These are phyloP conservation scores for Chesias legatella DNA, from an alignment of 2,888 invertebrate species.

Conservation along the genomic window DNA sequence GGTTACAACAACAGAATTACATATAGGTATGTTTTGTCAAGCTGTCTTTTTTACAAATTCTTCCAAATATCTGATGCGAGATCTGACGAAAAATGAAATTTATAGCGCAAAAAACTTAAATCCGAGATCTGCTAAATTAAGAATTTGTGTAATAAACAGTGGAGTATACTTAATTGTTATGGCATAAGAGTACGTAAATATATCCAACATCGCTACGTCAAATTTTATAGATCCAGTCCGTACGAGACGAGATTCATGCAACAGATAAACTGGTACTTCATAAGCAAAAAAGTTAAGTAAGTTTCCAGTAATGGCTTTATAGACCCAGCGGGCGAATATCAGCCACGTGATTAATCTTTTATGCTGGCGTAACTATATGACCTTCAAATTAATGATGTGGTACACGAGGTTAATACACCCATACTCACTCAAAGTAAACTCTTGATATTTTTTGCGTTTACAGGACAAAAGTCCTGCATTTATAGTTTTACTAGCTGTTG, in stretches of 20 bases:
- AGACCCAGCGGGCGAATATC: conserved; percentile 12
- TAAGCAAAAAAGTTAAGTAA: conserved; percentile 18
- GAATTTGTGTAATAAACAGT: conserved; percentile 5
- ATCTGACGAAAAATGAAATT: conserved; percentile 12
- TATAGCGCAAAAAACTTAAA: conserved; percentile 3
- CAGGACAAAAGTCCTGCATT: conserved; percentile 5
- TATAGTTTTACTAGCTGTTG: too few relatives aligned
- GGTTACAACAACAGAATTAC: too few relatives aligned
- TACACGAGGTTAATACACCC: conserved; percentile 20
- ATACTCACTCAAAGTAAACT: conserved; percentile 3
- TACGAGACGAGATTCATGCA: conserved; percentile 1
- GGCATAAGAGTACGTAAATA: not conserved
- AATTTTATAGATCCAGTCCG: conserved; percentile 1
- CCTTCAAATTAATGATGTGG: conserved; percentile 22
- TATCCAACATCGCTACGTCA: not conserved
- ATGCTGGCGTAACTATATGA: conserved; percentile 14
- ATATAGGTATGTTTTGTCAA: too few relatives aligned
- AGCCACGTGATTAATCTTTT: conserved; percentile 12
- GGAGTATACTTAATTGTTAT: not conserved
- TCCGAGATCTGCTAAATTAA: conserved; percentile 3
- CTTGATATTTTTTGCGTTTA: conserved; percentile 3
- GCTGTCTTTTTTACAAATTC: conserved; percentile 7
- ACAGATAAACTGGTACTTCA: conserved; percentile 8
- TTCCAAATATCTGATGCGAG: conserved; percentile 12
- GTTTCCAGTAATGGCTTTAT: conserved; percentile 15